Evolutionary conservation across 2,888 invertebrate species (phyloP).

Genomic region (Xanthorhoe spadicearia): DNA sequence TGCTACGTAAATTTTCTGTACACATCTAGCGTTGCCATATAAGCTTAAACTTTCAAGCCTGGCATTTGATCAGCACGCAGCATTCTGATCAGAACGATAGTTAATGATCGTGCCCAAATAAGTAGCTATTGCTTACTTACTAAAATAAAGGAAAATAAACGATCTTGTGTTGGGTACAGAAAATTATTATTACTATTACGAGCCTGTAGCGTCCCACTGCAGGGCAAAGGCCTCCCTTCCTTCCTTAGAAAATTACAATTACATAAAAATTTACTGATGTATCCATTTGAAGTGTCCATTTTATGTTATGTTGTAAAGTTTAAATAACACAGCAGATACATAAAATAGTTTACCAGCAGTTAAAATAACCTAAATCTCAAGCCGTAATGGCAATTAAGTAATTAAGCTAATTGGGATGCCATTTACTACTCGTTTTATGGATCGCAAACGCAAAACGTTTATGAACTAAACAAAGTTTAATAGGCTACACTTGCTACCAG

Average conservation of each 20-base stretch:
- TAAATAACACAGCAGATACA: not conserved
- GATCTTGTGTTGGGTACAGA: not conserved
- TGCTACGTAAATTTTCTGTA: slow-evolving; percentile 2
- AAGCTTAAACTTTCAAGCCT: slow-evolving; percentile 14
- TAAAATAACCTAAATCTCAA: slow-evolving; percentile 18
- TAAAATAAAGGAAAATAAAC: not conserved
- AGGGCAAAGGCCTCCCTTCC: too few relatives aligned
- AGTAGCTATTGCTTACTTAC: slow-evolving; percentile 7
- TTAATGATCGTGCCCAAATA: slow-evolving; percentile 16
- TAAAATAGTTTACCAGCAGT: slow-evolving; percentile 21
- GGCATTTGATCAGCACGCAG: slow-evolving; percentile 24
- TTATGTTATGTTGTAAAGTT: too few relatives aligned
- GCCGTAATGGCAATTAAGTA: slow-evolving; percentile 34
- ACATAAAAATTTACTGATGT: too few relatives aligned
- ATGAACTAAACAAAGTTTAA: not conserved
- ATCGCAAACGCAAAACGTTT: not conserved
- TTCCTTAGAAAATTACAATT: too few relatives aligned
- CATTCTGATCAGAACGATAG: slow-evolving; percentile 23
- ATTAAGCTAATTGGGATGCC: slow-evolving; percentile 34
- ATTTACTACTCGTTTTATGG: slow-evolving; percentile 15
- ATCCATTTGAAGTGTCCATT: too few relatives aligned
- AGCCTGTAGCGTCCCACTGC: too few relatives aligned
- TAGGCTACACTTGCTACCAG: too few relatives aligned
- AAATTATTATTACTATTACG: too few relatives aligned
- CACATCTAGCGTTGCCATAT: slow-evolving; percentile 4